Conservation (phyloP, 2,113 vertebrate genomes). For the Saimiri boliviensis region DNA sequence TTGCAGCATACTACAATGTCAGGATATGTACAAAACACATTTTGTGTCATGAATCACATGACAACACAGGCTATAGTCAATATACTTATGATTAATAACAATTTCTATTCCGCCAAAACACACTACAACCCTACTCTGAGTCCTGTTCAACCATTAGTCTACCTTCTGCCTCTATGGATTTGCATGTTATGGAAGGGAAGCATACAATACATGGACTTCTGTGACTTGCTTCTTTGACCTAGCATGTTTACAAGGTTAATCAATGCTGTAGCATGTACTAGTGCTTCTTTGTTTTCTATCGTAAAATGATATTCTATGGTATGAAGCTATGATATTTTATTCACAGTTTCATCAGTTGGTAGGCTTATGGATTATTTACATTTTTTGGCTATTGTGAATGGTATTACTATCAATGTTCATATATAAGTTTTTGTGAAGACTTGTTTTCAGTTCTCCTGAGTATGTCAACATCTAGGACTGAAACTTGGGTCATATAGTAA, state of each 20-base stretch:
- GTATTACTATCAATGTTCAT: background rate
- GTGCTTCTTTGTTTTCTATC: background rate
- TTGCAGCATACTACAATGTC: background rate
- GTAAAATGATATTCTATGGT: background rate
- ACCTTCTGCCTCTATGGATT: background rate
- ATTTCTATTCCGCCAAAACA: background rate
- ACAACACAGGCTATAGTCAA: background rate
- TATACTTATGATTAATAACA: background rate
- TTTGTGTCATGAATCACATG: background rate
- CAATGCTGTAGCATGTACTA: background rate
- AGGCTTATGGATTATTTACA: background rate
- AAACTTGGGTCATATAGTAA: background rate
- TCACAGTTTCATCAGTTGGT: background rate
- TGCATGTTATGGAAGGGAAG: background rate
- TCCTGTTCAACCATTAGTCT: background rate
- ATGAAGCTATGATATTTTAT: background rate
- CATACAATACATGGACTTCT: background rate
- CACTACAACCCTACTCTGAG: background rate
- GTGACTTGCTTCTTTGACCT: background rate
- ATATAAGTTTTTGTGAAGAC: background rate
- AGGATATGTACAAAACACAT: conserved; percentile 19
- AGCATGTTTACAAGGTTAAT: background rate
- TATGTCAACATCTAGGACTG: background rate
- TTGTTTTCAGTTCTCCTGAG: background rate
- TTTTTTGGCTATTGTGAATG: background rate